phyloP scores from a whole-genome alignment of 1,140 invertebrate species.

The Leptopilina clavipes region DNA sequence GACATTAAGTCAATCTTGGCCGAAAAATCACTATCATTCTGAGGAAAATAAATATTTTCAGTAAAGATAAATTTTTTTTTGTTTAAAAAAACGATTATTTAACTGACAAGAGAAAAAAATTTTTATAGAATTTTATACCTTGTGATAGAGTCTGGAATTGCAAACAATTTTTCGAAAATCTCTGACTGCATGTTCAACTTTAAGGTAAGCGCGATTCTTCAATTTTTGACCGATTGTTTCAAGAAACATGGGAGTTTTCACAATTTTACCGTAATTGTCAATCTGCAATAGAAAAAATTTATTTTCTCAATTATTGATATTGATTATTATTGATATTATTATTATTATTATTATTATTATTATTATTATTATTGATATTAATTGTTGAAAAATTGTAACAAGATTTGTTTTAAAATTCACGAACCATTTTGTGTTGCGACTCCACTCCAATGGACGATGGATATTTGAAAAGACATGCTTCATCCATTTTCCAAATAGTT shows the following conservation, averaged over 20 bases:
- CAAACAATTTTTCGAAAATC: constrained; percentile 64
- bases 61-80: no score
- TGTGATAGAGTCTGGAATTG: constrained; percentile 60
- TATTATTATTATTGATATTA: no score
- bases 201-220: constrained; percentile 64
- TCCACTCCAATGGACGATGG: constrained; percentile 41
- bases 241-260: constrained; percentile 65
- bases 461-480: constrained; percentile 59
- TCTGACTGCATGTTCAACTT: constrained; percentile 61
- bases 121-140: constrained; percentile 49
- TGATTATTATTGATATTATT: no score
- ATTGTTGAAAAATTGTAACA: no score
- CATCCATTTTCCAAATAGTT: constrained; percentile 65
- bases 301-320: constrained; percentile 16
- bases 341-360: no score
- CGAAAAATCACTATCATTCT: constrained; percentile 56
- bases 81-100: no score
- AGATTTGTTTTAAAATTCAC: no score
- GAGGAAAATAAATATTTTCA: neutral
- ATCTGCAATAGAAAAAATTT: constrained; percentile 51
- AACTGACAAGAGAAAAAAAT: no score
- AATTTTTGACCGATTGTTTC: constrained; percentile 66
- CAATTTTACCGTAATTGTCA: constrained; percentile 60
- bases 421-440: constrained; percentile 45
- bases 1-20: constrained; percentile 58